A percentile compares a stretch with the other conserved stretches of the same genome.
Evolutionary conservation across 64 coral and sea anemone species (phyloP).

Genomic region (Montipora sp.): DNA sequence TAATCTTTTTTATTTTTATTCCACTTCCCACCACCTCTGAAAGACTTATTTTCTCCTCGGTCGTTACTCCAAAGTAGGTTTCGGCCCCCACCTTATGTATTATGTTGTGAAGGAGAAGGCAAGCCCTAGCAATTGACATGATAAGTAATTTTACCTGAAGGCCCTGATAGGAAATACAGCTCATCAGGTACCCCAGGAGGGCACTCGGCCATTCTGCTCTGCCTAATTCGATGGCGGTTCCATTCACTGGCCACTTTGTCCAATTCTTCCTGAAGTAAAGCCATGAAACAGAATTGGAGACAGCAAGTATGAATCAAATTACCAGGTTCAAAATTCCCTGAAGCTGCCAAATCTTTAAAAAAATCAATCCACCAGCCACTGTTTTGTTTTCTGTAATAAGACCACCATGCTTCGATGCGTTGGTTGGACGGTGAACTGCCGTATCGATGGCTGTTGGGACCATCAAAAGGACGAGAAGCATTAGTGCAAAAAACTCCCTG

Average conservation of each 20-base stretch:
- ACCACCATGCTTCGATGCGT: constrained; percentile 63
- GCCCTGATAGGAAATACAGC: constrained; percentile 34
- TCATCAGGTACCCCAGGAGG: constrained; percentile 56
- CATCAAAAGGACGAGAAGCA: neutral
- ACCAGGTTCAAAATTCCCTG: no score
- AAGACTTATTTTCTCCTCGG: neutral
- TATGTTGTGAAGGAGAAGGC: neutral
- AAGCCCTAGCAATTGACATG: neutral
- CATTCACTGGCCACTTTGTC: no score
- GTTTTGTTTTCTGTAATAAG: constrained; percentile 18
- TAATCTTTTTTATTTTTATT: neutral
- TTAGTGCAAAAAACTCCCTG: constrained; percentile 10
- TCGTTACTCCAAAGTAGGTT: neutral
- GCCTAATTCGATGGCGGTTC: no score
- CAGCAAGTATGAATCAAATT: no score
- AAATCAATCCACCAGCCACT: constrained; percentile 59
- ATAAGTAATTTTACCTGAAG: constrained; percentile 11
- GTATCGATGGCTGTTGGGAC: neutral
- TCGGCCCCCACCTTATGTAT: neutral
- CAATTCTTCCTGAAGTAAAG: no score
- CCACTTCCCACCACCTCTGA: neutral
- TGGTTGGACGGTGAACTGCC: constrained; percentile 27
- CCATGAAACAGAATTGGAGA: no score
- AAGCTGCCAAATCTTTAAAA: constrained; percentile 38
- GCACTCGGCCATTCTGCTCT: constrained; percentile 55